A percentile compares a stretch with the other conserved stretches of the same genome.
Evolutionary conservation across 2,113 vertebrate species (phyloP).

Genomic region (Apaloderma vittatum): DNA sequence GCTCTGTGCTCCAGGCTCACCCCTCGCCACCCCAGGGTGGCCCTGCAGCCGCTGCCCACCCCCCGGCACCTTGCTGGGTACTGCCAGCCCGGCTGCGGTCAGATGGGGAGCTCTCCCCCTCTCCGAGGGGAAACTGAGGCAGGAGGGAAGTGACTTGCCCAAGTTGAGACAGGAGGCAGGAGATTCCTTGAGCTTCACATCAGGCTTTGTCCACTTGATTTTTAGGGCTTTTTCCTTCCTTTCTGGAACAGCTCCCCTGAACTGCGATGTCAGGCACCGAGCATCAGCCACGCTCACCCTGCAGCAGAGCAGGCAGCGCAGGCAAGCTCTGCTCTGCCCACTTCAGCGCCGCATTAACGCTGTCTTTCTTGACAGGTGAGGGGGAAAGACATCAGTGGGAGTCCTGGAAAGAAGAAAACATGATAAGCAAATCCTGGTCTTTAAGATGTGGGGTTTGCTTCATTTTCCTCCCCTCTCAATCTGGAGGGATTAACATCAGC

Average conservation of each 20-base stretch:
- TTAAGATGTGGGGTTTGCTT: not conserved
- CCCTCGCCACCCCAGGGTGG: rapidly evolving
- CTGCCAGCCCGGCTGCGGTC: not conserved
- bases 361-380: not conserved
- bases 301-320: not conserved
- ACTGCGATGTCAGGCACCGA: not conserved
- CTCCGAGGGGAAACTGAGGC: not conserved
- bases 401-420: not conserved
- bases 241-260: not conserved
- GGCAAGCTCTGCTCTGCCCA: not conserved
- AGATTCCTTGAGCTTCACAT: not conserved
- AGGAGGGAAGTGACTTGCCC: not conserved
- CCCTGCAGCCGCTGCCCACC: not conserved
- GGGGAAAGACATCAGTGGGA: not conserved
- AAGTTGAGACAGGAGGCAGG: not conserved
- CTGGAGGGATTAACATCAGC: not conserved
- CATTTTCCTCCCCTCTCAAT: not conserved
- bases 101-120: not conserved
- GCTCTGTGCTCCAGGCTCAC: not conserved
- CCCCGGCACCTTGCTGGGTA: not conserved
- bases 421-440: not conserved
- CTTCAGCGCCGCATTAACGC: rapidly evolving
- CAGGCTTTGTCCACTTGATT: not conserved
- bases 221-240: not conserved
- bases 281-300: rapidly evolving